Percentiles rank a stretch among this genome's conserved stretches.
phyloP scores from a whole-genome alignment of 2,113 vertebrate species.

The Macaca mulatta region DNA sequence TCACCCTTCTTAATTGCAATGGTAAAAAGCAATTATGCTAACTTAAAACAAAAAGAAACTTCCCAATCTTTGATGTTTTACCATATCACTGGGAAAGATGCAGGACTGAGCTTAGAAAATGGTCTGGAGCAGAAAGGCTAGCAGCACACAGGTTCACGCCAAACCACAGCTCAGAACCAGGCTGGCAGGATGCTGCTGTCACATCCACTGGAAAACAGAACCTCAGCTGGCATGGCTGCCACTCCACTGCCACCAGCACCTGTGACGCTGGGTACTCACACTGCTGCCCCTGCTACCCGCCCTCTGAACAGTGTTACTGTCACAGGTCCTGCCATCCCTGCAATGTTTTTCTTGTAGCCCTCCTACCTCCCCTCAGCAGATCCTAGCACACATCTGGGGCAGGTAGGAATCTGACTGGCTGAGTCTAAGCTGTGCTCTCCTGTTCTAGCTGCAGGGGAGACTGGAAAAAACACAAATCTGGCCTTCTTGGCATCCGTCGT shows the following conservation, averaged over 20 bases:
- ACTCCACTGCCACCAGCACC: too few species aligned
- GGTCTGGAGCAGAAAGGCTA: neutral
- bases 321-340: neutral
- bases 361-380: neutral
- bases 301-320: neutral
- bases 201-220: neutral
- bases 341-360: neutral
- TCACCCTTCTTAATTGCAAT: neutral
- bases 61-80: neutral
- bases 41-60: slow-evolving; percentile 14
- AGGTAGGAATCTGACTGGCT: neutral
- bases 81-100: neutral
- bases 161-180: neutral
- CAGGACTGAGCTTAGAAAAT: neutral
- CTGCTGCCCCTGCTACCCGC: neutral
- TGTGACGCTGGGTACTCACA: accelerated
- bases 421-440: neutral
- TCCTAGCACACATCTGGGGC: neutral
- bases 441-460: neutral
- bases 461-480: neutral
- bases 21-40: neutral
- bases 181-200: neutral
- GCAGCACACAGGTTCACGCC: neutral
- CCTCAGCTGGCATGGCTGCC: neutral
- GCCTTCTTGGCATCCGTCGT: neutral